Conservation (phyloP, 2,113 vertebrate genomes). For the Trochalopteron elliotii region DNA sequence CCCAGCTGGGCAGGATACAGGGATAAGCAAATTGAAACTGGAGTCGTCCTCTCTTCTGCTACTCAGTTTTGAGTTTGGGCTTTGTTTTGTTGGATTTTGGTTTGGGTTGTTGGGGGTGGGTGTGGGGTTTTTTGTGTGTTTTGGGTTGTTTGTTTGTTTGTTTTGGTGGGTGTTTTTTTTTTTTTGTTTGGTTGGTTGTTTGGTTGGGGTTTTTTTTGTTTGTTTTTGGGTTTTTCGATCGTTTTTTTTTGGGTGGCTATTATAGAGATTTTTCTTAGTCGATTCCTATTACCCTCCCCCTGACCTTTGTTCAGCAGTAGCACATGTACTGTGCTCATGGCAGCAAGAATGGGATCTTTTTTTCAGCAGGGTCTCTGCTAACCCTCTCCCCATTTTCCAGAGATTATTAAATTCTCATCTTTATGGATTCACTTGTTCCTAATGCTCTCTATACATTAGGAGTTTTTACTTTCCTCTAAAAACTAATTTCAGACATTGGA, state of each 20-base stretch:
- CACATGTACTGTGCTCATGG: neutral
- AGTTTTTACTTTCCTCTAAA: neutral
- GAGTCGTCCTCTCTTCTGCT: neutral
- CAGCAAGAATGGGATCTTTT: neutral
- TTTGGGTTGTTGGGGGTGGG: neutral
- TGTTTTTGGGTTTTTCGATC: too few relatives aligned
- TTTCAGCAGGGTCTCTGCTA: neutral
- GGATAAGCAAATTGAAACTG: neutral
- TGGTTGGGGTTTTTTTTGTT: too few relatives aligned
- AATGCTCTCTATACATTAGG: neutral
- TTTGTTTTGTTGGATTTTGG: neutral
- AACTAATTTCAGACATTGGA: slow-evolving; percentile 1
- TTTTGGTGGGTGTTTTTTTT: neutral
- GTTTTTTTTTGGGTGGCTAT: neutral
- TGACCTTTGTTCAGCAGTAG: neutral
- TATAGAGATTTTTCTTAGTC: neutral
- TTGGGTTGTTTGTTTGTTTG: too few relatives aligned
- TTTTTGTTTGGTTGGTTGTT: neutral
- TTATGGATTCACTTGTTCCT: neutral
- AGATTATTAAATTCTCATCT: neutral
- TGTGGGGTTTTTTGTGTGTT: too few relatives aligned
- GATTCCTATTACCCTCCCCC: neutral
- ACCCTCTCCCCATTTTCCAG: neutral
- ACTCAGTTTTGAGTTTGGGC: neutral
- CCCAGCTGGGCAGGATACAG: neutral